A percentile compares a stretch with the other conserved stretches of the same genome.
Conservation (phyloP, 2,888 invertebrate genomes). For the Diaprepes abbreviatus region DNA sequence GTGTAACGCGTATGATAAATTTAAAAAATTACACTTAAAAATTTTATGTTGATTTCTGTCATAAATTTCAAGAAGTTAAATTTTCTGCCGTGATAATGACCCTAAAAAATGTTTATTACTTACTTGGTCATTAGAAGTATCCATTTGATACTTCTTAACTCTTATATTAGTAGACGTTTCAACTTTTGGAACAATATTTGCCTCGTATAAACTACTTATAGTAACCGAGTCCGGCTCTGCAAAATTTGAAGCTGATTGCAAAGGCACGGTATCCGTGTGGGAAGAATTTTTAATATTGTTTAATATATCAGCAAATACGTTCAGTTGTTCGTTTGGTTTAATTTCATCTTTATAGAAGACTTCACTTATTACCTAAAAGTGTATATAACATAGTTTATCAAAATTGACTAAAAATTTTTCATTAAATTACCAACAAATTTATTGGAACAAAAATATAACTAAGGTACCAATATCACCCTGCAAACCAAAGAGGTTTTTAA, state of each 20-base stretch:
- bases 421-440: no score
- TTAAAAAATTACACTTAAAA: no score
- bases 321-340: constrained; percentile 66
- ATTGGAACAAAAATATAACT: no score
- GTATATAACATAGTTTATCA: no score
- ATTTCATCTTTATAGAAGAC: constrained; percentile 66
- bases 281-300: constrained; percentile 67
- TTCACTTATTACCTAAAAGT: constrained; percentile 56
- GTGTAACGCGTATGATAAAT: no score
- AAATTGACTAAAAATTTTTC: no score
- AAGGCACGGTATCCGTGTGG: constrained; percentile 32
- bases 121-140: constrained; percentile 27
- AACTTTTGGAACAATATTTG: background rate
- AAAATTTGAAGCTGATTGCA: constrained; percentile 37
- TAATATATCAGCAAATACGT: constrained; percentile 69
- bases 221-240: constrained; percentile 49
- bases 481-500: no score
- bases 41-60: no score
- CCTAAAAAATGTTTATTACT: no score
- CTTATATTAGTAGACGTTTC: constrained; percentile 22
- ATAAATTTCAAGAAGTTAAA: no score
- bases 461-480: no score
- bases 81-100: no score
- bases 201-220: constrained; percentile 29
- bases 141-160: constrained; percentile 42